These are phyloP conservation scores for Diploptera punctata DNA, from an alignment of 2,888 invertebrate species.

Conservation along the genomic window DNA sequence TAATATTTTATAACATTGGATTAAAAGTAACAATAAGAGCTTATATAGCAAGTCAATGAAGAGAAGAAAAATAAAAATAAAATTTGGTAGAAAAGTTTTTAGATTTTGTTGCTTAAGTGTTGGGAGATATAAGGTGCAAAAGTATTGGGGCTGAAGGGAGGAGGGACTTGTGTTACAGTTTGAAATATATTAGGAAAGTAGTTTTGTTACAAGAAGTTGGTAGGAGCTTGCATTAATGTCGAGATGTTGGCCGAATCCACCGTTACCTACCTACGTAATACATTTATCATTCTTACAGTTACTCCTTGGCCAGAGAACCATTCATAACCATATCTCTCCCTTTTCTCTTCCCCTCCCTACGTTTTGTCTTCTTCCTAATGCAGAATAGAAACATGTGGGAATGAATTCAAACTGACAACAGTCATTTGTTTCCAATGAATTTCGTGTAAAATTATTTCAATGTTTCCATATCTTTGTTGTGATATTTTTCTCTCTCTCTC, in stretches of 20 bases:
- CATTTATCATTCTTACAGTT: constrained; percentile 17
- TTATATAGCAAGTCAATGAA: too few species aligned
- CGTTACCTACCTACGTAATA: background rate
- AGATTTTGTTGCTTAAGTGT: background rate
- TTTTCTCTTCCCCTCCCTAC: background rate
- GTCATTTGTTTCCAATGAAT: too few species aligned
- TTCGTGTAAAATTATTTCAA: too few species aligned
- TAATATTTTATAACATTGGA: too few species aligned
- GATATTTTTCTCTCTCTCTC: too few species aligned
- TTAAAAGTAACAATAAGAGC: too few species aligned
- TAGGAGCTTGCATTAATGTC: background rate
- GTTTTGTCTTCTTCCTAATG: background rate
- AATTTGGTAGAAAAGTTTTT: too few species aligned
- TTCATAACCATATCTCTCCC: constrained; percentile 27
- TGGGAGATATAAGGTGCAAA: background rate
- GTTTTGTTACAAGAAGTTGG: constrained; percentile 1
- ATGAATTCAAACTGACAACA: background rate
- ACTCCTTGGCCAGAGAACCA: constrained; percentile 13
- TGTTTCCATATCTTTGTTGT: too few species aligned
- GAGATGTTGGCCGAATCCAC: background rate
- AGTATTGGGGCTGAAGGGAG: background rate
- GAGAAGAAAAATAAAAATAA: too few species aligned
- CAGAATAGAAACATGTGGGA: background rate
- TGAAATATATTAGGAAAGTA: constrained; percentile 10
- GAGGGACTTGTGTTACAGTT: too few species aligned